Conservation (phyloP, 2,888 invertebrate species). For the Agonopterix subpropinquella region DNA sequence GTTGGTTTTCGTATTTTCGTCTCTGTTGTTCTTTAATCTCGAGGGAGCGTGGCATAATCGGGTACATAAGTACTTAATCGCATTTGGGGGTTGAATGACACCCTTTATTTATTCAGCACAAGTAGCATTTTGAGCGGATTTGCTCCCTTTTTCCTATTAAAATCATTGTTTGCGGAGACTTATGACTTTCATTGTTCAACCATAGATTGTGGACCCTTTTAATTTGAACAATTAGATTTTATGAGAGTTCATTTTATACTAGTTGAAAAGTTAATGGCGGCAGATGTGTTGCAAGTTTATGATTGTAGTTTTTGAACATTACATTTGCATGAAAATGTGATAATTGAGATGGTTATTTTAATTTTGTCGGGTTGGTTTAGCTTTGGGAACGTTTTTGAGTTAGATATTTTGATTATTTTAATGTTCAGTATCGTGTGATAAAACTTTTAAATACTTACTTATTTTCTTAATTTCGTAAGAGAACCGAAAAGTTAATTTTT, state of each 20-base stretch:
- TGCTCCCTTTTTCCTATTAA: conserved; percentile 54
- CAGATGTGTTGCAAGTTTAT: conserved; percentile 33
- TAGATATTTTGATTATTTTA: neutral
- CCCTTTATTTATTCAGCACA: conserved; percentile 67
- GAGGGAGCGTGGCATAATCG: conserved; percentile 59
- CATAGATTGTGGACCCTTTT: conserved; percentile 32
- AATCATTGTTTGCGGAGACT: conserved; percentile 62
- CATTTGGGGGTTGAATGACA: conserved; percentile 58
- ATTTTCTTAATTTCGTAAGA: no score
- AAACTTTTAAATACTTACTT: no score
- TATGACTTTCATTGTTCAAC: conserved; percentile 50
- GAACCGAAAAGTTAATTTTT: no score
- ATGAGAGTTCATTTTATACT: conserved; percentile 7
- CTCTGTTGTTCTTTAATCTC: conserved; percentile 43
- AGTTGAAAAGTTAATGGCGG: conserved; percentile 4
- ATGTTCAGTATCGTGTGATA: no score
- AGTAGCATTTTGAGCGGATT: conserved; percentile 37
- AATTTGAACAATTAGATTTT: conserved; percentile 16
- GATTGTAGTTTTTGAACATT: conserved; percentile 45
- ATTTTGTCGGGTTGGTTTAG: neutral
- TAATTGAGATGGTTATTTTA: conserved; percentile 40
- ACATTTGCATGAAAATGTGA: conserved; percentile 63
- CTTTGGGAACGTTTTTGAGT: neutral
- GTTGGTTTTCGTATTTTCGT: conserved; percentile 14
- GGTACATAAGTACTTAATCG: conserved; percentile 74